Evolutionary conservation across 2,888 invertebrate genomes (phyloP), one percentile per base, ranked within the genome.

Genomic region (Pseudococcus jackbeardsleyi): DNA sequence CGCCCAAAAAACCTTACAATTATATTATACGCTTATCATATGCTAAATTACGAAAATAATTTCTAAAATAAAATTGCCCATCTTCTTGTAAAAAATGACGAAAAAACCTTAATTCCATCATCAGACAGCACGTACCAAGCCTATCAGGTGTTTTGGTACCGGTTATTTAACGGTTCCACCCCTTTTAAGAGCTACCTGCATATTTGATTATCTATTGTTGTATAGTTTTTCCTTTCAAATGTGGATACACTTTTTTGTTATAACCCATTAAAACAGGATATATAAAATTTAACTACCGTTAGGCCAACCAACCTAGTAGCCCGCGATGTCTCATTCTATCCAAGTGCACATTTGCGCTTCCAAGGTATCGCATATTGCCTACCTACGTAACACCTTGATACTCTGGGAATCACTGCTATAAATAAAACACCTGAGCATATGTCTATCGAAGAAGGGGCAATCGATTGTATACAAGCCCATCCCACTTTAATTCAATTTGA

Each of bases 141-240:
- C 19, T 15, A 82, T 82, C 79, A 82, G 79, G 79, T 82, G 79
- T 82, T 82, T 82, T 33, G 72, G 79, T 82, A 82, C 79, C 79
- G 79, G 79, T 82, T 82, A 33, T 82, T 82, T 82, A 82, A 82
- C 79, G 79, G 79, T 82, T 82, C 79, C 79, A 82, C 79, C 79
- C 79, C 79, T 82, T 72, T 72, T 39, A 17, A 39, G 17, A 72
- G 33, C 33, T 72, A 72, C 72, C 33, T 72, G 72, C 72, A 39
- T 72, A 72, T 72, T 72, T 82, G 79, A 82, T 82, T 46, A 82
- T 82, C 79, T 82, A 82, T 82, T 82, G 79, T 82, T 82, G 42
- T 82, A 77, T 26, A 79, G n/a, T 46, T 82, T 82, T 82, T 46
- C 79, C 19, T 46, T 46, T 46, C 42, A n/a, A 7, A 15, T 7